These are phyloP conservation scores for Lepidurus apus DNA, from an alignment of 1,140 invertebrate genomes.

Conservation along the genomic window DNA sequence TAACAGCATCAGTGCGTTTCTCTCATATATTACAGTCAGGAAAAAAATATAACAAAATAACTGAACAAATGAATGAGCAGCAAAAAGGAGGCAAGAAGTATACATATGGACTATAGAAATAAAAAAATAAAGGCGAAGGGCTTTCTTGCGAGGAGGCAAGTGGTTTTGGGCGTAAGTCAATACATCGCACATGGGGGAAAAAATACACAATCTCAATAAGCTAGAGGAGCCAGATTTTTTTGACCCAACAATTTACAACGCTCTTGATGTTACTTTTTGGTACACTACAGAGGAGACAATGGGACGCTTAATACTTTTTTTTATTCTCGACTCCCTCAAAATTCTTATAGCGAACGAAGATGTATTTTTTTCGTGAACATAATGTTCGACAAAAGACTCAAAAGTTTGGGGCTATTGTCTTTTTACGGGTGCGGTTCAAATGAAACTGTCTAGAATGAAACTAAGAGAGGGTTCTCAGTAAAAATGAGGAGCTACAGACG, in stretches of 20 bases:
- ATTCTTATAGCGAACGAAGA: conserved; percentile 5
- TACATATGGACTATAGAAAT: conserved; percentile 17
- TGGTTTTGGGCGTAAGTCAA: conserved; percentile 14
- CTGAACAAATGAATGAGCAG: background rate
- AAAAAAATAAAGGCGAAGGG: conserved; percentile 14
- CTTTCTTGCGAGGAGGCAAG: conserved; percentile 16
- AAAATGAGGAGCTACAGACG: background rate
- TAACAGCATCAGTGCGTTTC: conserved; percentile 21
- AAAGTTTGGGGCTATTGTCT: no score
- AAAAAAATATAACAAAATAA: conserved; percentile 17
- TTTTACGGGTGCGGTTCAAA: background rate
- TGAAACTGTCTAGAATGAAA: background rate
- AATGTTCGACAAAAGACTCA: background rate
- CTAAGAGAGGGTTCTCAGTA: background rate
- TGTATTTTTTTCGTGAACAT: background rate
- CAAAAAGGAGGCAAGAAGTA: background rate
- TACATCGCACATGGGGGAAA: background rate
- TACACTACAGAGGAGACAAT: background rate
- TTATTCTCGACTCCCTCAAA: background rate
- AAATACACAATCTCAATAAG: conserved; percentile 11
- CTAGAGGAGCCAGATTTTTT: background rate
- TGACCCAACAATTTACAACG: background rate
- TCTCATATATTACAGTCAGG: conserved; percentile 5
- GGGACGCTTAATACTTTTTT: background rate
- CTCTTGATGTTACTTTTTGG: background rate